Conservation (phyloP, 2,888 invertebrate species). For the Agonopterix heracliana region DNA sequence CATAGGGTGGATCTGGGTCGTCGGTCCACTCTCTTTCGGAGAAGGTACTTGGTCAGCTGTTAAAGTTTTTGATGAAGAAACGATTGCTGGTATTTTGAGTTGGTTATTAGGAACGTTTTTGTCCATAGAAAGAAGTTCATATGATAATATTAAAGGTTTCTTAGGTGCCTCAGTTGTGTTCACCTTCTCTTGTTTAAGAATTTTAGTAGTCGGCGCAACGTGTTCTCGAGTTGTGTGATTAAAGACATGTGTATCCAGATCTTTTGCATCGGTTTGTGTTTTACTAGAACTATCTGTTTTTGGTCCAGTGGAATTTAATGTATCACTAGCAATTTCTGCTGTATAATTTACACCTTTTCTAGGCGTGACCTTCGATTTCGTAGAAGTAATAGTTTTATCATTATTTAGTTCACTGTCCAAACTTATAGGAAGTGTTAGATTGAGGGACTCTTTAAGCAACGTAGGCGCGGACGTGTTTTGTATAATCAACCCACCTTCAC, state of each 20-base stretch:
- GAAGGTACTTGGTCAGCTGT: conserved; percentile 28
- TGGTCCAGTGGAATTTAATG: neutral
- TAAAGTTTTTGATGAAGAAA: conserved; percentile 28
- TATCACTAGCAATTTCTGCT: conserved; percentile 4
- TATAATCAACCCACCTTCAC: conserved; percentile 46
- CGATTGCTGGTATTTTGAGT: conserved; percentile 16
- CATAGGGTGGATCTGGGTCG: conserved; percentile 23
- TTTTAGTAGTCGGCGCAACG: conserved; percentile 1
- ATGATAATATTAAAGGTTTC: conserved; percentile 46
- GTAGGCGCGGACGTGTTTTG: conserved; percentile 27
- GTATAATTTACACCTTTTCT: conserved; percentile 39
- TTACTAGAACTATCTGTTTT: neutral
- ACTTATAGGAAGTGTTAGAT: conserved; percentile 30
- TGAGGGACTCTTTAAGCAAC: conserved; percentile 31
- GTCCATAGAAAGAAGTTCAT: conserved; percentile 38
- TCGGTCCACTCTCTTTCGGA: conserved; percentile 17
- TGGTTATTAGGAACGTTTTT: conserved; percentile 19
- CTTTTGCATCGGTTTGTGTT: conserved; percentile 8
- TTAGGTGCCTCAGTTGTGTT: conserved; percentile 27
- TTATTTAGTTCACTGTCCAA: conserved; percentile 32
- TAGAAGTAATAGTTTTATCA: conserved; percentile 28
- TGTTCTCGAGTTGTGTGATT: conserved; percentile 1
- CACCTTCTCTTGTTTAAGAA: conserved; percentile 9
- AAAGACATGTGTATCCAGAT: neutral
- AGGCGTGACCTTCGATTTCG: conserved; percentile 19